Conservation (phyloP, 1,140 invertebrate species). For the Nasonia longicornis region DNA sequence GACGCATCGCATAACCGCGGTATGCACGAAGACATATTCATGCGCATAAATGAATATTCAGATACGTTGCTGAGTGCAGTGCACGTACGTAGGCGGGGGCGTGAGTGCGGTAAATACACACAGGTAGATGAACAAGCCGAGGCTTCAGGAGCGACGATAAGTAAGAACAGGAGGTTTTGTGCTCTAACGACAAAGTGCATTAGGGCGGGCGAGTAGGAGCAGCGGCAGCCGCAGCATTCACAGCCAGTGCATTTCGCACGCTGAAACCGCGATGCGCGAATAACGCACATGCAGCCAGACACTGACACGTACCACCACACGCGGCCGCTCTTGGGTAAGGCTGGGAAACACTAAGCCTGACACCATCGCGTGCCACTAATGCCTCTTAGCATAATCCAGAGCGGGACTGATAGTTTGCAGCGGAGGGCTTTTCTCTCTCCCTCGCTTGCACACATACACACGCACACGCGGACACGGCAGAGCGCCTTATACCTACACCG, state of each 20-base stretch:
- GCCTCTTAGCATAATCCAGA: slow-evolving; percentile 39
- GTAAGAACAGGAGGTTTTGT: slow-evolving; percentile 3
- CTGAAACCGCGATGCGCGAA: slow-evolving; percentile 7
- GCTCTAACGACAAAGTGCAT: slow-evolving; percentile 17
- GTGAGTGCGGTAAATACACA: no score
- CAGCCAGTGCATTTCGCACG: neutral
- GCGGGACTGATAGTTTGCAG: slow-evolving; percentile 32
- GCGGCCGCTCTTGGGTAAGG: neutral
- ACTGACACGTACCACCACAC: neutral
- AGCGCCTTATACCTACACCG: no score
- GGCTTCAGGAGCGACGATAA: slow-evolving; percentile 5
- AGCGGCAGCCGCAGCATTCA: neutral
- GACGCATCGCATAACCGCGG: no score
- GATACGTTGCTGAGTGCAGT: neutral
- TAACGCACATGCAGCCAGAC: neutral
- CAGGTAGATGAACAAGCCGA: neutral
- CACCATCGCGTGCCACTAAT: slow-evolving; percentile 40
- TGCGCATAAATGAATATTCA: neutral
- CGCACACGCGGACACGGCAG: no score
- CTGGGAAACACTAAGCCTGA: slow-evolving; percentile 14
- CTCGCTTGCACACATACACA: neutral
- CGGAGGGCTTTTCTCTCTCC: slow-evolving; percentile 13
- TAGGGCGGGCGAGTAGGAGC: neutral
- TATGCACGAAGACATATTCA: no score
- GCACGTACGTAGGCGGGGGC: no score